Base-by-base conservation (phyloP, 2,888 invertebrate genomes). In the Ophion costatus region DNA sequence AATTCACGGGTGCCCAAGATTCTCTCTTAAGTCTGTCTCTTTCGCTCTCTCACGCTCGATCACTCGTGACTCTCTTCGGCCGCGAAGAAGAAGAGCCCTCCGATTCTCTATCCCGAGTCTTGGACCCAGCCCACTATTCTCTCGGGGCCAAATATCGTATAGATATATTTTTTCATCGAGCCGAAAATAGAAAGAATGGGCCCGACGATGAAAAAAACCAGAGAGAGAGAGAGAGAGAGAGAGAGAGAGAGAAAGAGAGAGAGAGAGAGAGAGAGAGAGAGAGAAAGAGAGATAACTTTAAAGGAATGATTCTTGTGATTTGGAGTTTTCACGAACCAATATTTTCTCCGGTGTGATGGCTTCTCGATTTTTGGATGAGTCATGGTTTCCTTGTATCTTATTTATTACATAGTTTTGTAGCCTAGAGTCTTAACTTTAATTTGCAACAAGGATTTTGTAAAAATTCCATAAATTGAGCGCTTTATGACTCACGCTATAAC, bases 1-100 rank as follows among this genome's bases (percentile, higher is more conserved):
- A 71, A 78, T 74, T 83, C 82, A 78, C 69, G 82, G 74, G 82
- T 66, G 71, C 64, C 56, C 79, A 64, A 64, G 79, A 61, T 70
- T 69, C 70, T 63, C 33, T 64, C 64, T 71, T 71, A 71, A 38
- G 79, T 33, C 63, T 57, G 45, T 64, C 24, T 42, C 71, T 57
- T 17, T 56, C 69, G 22, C 45, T 67, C 22, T 45, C 67, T 67
- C 45, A 24, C 11, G 11, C 71, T 57, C 38, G 14, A 14, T 71
- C 45, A 67, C 76, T 56, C 33, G 33, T 79, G 22, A 64, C 71
- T 71, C 57, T 64, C 22, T 57, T 38, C 29, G 59, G 45, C 78
- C 61, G 29, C 42, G 45, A 61, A 61, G 51, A 57, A 51, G 33
- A 57, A 45, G 57, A 77, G 33, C 59, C 70, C 61, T 56, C 22